A percentile compares a stretch with the other conserved stretches of the same genome.
Evolutionary conservation across 2,888 invertebrate genomes (phyloP).

Genomic region (Epistrophe eligans): DNA sequence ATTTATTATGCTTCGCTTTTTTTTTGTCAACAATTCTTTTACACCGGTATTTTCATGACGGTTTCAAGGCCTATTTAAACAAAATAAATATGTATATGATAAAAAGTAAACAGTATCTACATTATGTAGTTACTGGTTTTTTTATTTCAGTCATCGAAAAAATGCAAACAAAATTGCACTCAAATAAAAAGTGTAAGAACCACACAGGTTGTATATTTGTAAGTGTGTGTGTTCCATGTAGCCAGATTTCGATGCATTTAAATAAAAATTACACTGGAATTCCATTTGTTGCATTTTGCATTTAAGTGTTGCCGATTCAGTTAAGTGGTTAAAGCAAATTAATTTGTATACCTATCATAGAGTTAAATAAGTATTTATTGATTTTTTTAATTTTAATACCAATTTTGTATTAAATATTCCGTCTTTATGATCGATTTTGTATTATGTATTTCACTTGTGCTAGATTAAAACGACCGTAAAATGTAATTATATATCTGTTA

Average conservation of each 20-base stretch:
- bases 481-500: too few relatives aligned
- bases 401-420: too few relatives aligned
- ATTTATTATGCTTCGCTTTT: not conserved
- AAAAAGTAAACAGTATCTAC: too few relatives aligned
- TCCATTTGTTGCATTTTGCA: constrained; percentile 8
- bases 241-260: not conserved
- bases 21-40: not conserved
- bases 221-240: not conserved
- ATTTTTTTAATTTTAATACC: too few relatives aligned
- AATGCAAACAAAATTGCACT: constrained; percentile 3
- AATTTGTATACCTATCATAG: too few relatives aligned
- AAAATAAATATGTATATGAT: not conserved
- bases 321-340: not conserved
- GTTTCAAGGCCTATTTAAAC: not conserved
- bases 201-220: not conserved
- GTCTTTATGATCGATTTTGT: too few relatives aligned
- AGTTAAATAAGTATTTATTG: too few relatives aligned
- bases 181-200: not conserved
- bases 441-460: too few relatives aligned
- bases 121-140: not conserved
- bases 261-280: not conserved
- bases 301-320: constrained; percentile 4
- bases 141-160: not conserved
- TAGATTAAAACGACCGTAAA: too few relatives aligned
- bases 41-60: not conserved